phyloP scores from a whole-genome alignment of 2,113 vertebrate species.

The Nannobrachium achirus region DNA sequence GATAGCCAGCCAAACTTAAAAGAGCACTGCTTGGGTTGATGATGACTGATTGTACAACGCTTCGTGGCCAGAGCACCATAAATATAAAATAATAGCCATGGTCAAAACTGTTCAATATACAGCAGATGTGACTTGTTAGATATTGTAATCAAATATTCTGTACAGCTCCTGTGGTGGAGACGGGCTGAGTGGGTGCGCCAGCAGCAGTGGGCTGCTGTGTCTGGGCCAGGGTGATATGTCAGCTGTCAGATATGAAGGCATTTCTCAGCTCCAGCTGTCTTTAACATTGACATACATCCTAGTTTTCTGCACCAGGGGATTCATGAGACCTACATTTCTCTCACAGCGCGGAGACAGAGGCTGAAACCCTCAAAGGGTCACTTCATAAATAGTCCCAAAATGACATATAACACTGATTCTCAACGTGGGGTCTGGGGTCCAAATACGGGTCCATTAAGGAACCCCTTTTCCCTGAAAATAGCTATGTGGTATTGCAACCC shows the following conservation, averaged over 20 bases:
- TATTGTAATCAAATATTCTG: conserved; percentile 50
- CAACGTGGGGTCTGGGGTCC: not conserved
- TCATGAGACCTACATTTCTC: conserved; percentile 40
- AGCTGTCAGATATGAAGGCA: conserved; percentile 21
- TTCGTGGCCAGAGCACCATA: conserved; percentile 2
- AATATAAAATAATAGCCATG: conserved; percentile 28
- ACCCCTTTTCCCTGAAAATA: too few relatives aligned
- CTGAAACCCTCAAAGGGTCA: conserved; percentile 20
- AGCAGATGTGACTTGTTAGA: not conserved
- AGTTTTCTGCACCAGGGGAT: conserved; percentile 25
- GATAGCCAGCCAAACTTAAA: conserved; percentile 29
- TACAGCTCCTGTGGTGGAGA: conserved; percentile 21
- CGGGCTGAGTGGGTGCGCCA: conserved; percentile 33
- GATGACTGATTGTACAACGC: conserved; percentile 33
- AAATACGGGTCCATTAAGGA: not conserved
- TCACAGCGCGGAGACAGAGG: conserved; percentile 30
- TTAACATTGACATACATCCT: conserved; percentile 30
- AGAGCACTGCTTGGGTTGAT: conserved; percentile 29
- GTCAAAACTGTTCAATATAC: conserved; percentile 34
- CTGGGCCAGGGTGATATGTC: conserved; percentile 35
- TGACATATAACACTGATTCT: conserved; percentile 17
- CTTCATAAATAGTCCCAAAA: conserved; percentile 35
- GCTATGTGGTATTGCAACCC: too few relatives aligned
- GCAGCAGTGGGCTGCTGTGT: conserved; percentile 25
- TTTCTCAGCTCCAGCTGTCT: conserved; percentile 26